Conservation (phyloP, 1,140 invertebrate genomes). For the Plectus sambesii region DNA sequence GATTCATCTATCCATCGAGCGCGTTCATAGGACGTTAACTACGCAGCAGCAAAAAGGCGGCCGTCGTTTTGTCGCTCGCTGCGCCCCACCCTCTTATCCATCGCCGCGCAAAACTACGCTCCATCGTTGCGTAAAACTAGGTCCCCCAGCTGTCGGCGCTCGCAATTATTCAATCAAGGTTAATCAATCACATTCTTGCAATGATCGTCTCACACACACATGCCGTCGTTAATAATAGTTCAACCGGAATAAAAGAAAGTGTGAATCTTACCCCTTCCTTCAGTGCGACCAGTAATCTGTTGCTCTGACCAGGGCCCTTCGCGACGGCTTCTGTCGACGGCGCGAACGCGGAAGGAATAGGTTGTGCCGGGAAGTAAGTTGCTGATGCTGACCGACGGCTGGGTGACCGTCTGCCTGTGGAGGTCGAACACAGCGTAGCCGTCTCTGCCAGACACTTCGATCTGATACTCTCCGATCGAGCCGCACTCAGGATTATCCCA, state of each 20-base stretch:
- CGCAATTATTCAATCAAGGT: too few species aligned
- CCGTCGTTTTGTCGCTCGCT: too few species aligned
- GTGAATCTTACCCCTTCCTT: slow-evolving; percentile 35
- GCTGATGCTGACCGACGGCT: slow-evolving; percentile 38
- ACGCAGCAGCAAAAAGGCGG: too few species aligned
- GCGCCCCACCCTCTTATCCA: too few species aligned
- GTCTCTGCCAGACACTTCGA: slow-evolving; percentile 36
- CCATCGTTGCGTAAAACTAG: too few species aligned
- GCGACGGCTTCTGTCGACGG: slow-evolving; percentile 33
- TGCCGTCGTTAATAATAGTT: too few species aligned
- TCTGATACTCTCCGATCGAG: slow-evolving; percentile 42
- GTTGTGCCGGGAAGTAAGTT: slow-evolving; percentile 43
- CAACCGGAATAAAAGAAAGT: slow-evolving; percentile 8
- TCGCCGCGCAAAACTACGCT: too few species aligned
- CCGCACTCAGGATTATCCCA: slow-evolving; percentile 44
- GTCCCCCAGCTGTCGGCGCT: too few species aligned
- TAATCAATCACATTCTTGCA: too few species aligned
- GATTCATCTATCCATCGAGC: too few species aligned
- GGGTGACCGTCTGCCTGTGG: slow-evolving; percentile 43
- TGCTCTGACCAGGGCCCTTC: slow-evolving; percentile 42
- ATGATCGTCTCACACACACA: too few species aligned
- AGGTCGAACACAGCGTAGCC: slow-evolving; percentile 34
- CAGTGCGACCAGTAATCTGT: slow-evolving; percentile 31
- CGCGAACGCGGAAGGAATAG: slow-evolving; percentile 37
- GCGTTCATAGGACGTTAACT: too few species aligned